Evolutionary conservation across 1,140 invertebrate species (phyloP).

Genomic region (Episyrphus balteatus): DNA sequence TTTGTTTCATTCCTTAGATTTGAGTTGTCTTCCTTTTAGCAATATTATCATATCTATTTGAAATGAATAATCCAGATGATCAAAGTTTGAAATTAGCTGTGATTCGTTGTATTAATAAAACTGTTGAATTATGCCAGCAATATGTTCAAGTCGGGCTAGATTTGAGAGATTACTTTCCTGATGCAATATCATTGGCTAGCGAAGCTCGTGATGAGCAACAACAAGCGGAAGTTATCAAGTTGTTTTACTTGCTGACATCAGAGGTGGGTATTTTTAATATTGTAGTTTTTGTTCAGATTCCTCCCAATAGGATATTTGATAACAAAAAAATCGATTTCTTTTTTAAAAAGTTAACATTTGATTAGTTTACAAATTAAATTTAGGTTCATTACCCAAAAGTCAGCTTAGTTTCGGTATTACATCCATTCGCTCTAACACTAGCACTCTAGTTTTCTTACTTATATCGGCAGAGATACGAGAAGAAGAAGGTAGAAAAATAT

Average conservation of each 20-base stretch:
- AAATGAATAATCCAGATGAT: slow-evolving; percentile 3
- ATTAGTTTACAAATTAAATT: too few species aligned
- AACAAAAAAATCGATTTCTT: too few species aligned
- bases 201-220: slow-evolving; percentile 5
- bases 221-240: slow-evolving; percentile 7
- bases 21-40: slow-evolving; percentile 1
- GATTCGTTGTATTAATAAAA: slow-evolving; percentile 5
- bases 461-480: too few species aligned
- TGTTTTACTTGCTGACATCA: slow-evolving; percentile 7
- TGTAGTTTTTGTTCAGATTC: background rate
- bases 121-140: slow-evolving; percentile 4
- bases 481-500: too few species aligned
- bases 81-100: slow-evolving; percentile 3
- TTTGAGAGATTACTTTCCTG: slow-evolving; percentile 8
- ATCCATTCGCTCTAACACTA: too few species aligned
- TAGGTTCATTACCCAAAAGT: too few species aligned
- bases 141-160: slow-evolving; percentile 7
- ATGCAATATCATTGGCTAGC: slow-evolving; percentile 4
- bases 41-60: slow-evolving; percentile 8
- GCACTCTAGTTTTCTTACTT: too few species aligned
- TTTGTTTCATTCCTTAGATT: background rate
- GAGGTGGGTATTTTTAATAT: slow-evolving; percentile 4
- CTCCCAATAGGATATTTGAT: too few species aligned
- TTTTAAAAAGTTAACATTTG: too few species aligned
- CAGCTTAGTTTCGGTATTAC: too few species aligned